Evolutionary conservation across 2,888 invertebrate genomes (phyloP).

Genomic region (Caenorhabditis sp.): DNA sequence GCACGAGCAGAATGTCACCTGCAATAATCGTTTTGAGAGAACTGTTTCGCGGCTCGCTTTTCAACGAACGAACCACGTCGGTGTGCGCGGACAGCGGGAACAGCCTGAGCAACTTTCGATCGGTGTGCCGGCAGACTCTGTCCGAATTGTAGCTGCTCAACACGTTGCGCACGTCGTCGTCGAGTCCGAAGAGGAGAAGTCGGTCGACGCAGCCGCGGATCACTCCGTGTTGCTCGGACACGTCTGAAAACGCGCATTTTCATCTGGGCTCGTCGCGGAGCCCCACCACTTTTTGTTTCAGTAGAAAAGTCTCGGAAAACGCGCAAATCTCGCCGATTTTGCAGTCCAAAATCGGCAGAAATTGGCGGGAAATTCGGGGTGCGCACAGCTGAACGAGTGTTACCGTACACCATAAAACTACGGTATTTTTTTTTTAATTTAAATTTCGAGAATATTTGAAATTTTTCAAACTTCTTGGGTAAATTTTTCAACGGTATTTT

Average conservation of each 20-base stretch:
- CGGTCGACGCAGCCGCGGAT: conserved; percentile 74
- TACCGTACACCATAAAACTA: no score
- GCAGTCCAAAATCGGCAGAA: no score
- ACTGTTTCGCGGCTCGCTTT: neutral
- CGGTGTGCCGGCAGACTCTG: conserved; percentile 66
- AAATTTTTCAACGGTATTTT: no score
- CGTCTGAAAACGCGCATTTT: conserved; percentile 42
- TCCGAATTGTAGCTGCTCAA: conserved; percentile 28
- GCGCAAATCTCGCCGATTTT: no score
- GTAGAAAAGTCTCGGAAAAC: neutral
- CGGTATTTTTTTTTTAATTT: no score
- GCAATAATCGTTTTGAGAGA: conserved; percentile 14
- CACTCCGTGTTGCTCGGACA: conserved; percentile 61
- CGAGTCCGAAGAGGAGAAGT: conserved; percentile 71
- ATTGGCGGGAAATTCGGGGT: no score
- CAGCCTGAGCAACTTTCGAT: conserved; percentile 69
- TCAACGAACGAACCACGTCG: conserved; percentile 61
- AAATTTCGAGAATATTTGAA: no score
- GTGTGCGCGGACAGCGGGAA: conserved; percentile 65
- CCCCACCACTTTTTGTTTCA: no score
- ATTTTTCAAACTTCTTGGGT: no score
- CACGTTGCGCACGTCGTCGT: conserved; percentile 70
- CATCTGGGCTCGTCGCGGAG: no score
- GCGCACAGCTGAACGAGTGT: no score
- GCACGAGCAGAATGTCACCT: conserved; percentile 75